These are phyloP conservation scores for Drosophila subobscura DNA, from an alignment of 1,140 invertebrate genomes.

Conservation along the genomic window DNA sequence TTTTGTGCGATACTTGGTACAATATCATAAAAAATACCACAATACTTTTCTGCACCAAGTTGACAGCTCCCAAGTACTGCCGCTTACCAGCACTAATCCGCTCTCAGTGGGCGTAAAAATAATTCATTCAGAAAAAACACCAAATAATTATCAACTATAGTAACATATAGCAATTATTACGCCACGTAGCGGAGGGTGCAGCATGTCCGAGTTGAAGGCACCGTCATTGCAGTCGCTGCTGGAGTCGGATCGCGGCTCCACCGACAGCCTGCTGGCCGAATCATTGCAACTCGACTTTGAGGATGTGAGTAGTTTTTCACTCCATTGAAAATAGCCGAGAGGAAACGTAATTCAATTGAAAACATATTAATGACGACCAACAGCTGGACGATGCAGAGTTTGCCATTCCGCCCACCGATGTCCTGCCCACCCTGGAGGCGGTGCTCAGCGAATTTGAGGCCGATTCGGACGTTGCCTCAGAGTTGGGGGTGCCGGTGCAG, in stretches of 20 bases:
- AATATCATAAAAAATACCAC: no score
- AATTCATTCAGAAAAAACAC: constrained; percentile 66
- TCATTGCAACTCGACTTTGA: constrained; percentile 87
- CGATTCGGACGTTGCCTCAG: constrained; percentile 85
- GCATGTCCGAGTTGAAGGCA: constrained; percentile 85
- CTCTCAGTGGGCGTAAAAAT: no score
- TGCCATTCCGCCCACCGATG: constrained; percentile 90
- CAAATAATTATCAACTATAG: not conserved
- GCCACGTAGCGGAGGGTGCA: constrained; percentile 18
- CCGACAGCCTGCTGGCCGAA: constrained; percentile 86
- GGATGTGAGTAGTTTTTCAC: constrained; percentile 84
- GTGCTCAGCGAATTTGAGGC: constrained; percentile 91
- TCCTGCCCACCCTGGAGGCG: constrained; percentile 92
- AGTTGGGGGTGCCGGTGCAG: constrained; percentile 80
- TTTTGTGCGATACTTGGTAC: no score
- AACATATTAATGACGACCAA: not conserved
- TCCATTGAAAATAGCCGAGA: constrained; percentile 9
- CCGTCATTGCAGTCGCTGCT: constrained; percentile 85
- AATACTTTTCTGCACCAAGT: no score
- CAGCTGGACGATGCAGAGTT: constrained; percentile 93
- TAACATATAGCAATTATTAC: constrained; percentile 14
- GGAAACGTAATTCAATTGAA: not conserved
- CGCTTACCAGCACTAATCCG: no score
- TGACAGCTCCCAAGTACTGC: no score
- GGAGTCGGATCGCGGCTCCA: constrained; percentile 88